These are phyloP conservation scores for Agonopterix alstromeriana DNA, from an alignment of 2,888 invertebrate species.

Conservation along the genomic window DNA sequence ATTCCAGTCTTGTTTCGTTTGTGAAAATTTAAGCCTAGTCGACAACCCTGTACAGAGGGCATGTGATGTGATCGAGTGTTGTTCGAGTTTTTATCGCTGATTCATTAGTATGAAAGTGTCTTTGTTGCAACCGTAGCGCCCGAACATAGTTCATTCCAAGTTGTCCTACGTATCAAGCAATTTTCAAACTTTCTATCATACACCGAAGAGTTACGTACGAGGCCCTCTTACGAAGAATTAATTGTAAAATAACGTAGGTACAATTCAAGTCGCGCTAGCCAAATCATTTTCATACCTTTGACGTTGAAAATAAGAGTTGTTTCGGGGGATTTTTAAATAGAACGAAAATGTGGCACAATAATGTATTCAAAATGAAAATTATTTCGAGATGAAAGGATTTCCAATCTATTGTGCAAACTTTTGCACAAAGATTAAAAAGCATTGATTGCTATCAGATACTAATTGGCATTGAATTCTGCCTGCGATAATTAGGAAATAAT, in stretches of 20 bases:
- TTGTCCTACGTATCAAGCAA: slow-evolving; percentile 4
- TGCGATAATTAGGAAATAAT: not conserved
- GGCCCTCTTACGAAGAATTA: too few relatives aligned
- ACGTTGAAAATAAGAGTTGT: too few relatives aligned
- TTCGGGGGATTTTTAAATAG: too few relatives aligned
- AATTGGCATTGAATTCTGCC: not conserved
- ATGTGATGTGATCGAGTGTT: slow-evolving; percentile 70
- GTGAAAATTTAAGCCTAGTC: not conserved
- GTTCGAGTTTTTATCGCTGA: slow-evolving; percentile 71
- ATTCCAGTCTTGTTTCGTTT: too few relatives aligned
- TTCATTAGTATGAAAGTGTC: slow-evolving; percentile 73
- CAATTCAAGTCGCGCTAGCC: too few relatives aligned
- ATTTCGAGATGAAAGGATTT: slow-evolving; percentile 53
- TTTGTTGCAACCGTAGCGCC: slow-evolving; percentile 41
- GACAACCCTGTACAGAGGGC: slow-evolving; percentile 47
- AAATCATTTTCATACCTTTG: too few relatives aligned
- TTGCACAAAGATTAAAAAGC: slow-evolving; percentile 1
- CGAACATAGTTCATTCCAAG: not conserved
- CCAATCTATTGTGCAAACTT: slow-evolving; percentile 23
- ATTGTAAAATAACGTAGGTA: too few relatives aligned
- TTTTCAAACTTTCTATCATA: not conserved
- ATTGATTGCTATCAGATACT: not conserved
- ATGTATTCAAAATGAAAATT: slow-evolving; percentile 53
- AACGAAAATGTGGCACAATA: slow-evolving; percentile 21
- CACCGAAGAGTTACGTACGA: too few relatives aligned